Evolutionary conservation across 2,888 invertebrate genomes (phyloP), one percentile per base, ranked within the genome.

Genomic region (Laothoe populi): DNA sequence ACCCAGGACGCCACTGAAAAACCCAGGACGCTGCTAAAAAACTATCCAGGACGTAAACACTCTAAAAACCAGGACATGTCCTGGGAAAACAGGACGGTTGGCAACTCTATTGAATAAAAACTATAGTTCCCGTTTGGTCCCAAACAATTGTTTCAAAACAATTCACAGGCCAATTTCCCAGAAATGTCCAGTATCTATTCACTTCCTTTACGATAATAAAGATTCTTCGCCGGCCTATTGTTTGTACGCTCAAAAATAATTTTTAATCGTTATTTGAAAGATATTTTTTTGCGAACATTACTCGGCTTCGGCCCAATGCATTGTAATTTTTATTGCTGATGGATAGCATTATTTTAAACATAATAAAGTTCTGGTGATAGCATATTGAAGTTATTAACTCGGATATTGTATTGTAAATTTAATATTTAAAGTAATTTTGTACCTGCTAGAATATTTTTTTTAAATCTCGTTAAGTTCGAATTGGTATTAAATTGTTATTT

Each of bases 121-220:
- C 73, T 75, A 69, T 79, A 73, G 73, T 71, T 74, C 71, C 70
- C 70, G 70, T 67, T 65, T 11, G 16, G 72, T 66, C 68, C 69
- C 69, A 63, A 57, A 48, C 77, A 63, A 84, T 90, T 90, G 90
- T 90, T 87, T 89, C 85, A 68, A n/a, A n/a, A 67, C 58, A 87
- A 58, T 70, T 44, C 63, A 65, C 61, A 64, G 44, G 64, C 68
- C 57, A 62, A 78, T 82, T 88, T 89, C 89, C 68, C 66, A 77
- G 89, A 90, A 90, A 77, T 68, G 74, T 73, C 61, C 79, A 76
- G 80, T 89, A 90, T 90, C 89, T 90, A 84, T 90, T 84, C 83
- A 89, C 84, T 90, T 91, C 92, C 90, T 87, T 77, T 84, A 77
- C 73, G 90, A 90, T 90, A 87, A 77, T 88, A 88, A 90, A 87